These are phyloP conservation scores for Seriola dumerili DNA, from an alignment of 2,113 vertebrate genomes.

Conservation along the genomic window DNA sequence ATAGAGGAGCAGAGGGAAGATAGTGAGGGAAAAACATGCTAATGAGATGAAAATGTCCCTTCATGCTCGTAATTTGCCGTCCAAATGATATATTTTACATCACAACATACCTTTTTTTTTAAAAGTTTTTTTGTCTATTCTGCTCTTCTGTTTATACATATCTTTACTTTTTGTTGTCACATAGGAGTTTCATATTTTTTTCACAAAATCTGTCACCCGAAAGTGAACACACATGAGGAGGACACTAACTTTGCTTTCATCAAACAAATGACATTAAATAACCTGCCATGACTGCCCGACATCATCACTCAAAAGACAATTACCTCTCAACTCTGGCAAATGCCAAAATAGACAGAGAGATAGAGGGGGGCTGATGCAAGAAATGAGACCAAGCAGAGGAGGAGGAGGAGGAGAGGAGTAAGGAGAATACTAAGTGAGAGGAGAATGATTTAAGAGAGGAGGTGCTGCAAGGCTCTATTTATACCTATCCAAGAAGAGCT, in stretches of 20 bases:
- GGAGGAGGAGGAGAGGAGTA: conserved; percentile 32
- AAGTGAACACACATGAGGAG: conserved; percentile 10
- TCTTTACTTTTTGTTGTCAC: not conserved
- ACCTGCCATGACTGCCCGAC: conserved; percentile 40
- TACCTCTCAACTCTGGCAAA: conserved; percentile 35
- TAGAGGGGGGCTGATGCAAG: conserved; percentile 16
- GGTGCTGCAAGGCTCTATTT: conserved; percentile 63
- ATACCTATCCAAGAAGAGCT: conserved; percentile 39
- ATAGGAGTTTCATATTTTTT: conserved; percentile 7
- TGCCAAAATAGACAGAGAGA: conserved; percentile 41
- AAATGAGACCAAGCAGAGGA: conserved; percentile 26
- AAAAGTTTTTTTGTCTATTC: not conserved
- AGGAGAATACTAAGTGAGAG: conserved; percentile 58
- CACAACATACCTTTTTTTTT: not conserved
- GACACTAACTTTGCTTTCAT: conserved; percentile 25
- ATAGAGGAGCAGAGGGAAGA: conserved; percentile 31
- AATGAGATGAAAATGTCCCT: conserved; percentile 46
- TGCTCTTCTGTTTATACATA: not conserved
- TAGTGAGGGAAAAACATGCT: conserved; percentile 22
- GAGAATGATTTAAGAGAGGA: conserved; percentile 47
- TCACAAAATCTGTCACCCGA: conserved; percentile 29
- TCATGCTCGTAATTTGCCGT: conserved; percentile 23
- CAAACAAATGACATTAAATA: conserved; percentile 50
- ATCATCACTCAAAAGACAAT: conserved; percentile 55
- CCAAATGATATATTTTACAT: conserved; percentile 27